These are phyloP conservation scores for Lontra canadensis DNA, from an alignment of 2,113 vertebrate genomes.

Conservation along the genomic window DNA sequence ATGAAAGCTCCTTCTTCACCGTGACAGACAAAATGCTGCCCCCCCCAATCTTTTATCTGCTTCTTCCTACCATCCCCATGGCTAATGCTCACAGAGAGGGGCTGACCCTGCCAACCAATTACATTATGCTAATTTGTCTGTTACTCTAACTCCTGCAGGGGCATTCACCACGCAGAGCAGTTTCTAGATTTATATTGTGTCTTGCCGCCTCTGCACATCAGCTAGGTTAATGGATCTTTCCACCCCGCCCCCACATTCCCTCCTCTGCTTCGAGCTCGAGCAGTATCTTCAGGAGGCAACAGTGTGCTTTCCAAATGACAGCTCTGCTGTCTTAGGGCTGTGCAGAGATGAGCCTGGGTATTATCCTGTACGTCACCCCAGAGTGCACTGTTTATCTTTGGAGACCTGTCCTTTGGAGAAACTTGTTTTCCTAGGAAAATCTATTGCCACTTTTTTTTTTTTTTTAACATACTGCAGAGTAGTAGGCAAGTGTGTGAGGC, in stretches of 20 bases:
- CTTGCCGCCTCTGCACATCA: constrained; percentile 70
- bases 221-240: constrained; percentile 71
- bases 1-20: constrained; percentile 57
- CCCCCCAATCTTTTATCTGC: constrained; percentile 68
- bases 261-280: constrained; percentile 11
- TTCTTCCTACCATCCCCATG: constrained; percentile 73
- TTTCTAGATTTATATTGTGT: constrained; percentile 80
- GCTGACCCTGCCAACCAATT: constrained; percentile 83
- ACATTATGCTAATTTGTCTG: constrained; percentile 84
- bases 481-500: constrained; percentile 45
- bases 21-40: constrained; percentile 58
- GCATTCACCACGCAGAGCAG: constrained; percentile 73
- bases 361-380: constrained; percentile 54
- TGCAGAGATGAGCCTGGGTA: neutral
- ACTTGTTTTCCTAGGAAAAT: constrained; percentile 77
- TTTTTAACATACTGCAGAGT: constrained; percentile 64
- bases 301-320: constrained; percentile 59
- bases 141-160: constrained; percentile 80
- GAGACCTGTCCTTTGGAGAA: constrained; percentile 66
- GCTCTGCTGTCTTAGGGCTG: constrained; percentile 46
- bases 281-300: constrained; percentile 48
- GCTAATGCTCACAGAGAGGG: constrained; percentile 77
- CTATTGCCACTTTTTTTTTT: constrained; percentile 54
- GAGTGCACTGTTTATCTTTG: constrained; percentile 54
- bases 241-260: neutral